These are phyloP conservation scores for Oenanthe melanoleuca DNA, from an alignment of 2,113 vertebrate genomes.

Conservation along the genomic window DNA sequence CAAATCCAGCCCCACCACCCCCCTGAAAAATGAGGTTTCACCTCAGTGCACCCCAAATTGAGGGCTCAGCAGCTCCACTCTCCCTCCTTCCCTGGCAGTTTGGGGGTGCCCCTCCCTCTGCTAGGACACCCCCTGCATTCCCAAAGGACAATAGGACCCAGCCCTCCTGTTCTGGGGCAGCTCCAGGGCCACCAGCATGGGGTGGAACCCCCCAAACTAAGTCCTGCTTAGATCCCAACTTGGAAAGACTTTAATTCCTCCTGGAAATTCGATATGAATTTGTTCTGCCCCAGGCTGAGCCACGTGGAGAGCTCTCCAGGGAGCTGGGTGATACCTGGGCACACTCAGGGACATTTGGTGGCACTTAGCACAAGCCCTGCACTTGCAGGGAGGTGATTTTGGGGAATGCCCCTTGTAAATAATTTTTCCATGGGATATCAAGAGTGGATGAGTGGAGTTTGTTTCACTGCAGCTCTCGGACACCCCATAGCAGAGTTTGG, in stretches of 20 bases:
- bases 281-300: background rate
- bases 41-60: background rate
- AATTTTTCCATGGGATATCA: rapidly evolving
- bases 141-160: background rate
- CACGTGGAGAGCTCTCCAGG: background rate
- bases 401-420: background rate
- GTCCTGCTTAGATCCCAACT: background rate
- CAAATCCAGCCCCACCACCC: background rate
- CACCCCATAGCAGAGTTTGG: background rate
- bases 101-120: background rate
- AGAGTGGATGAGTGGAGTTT: background rate
- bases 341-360: rapidly evolving
- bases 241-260: background rate
- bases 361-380: background rate
- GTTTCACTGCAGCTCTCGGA: background rate
- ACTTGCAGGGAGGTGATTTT: rapidly evolving
- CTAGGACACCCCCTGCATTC: background rate
- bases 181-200: rapidly evolving
- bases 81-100: background rate
- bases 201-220: background rate
- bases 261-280: rapidly evolving
- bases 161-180: rapidly evolving
- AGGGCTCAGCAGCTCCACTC: background rate
- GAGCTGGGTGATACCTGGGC: rapidly evolving
- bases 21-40: background rate